Percentiles rank a stretch among this genome's conserved stretches.
These are phyloP conservation scores for Vidua chalybeata DNA, from an alignment of 2,113 vertebrate genomes.

Conservation along the genomic window DNA sequence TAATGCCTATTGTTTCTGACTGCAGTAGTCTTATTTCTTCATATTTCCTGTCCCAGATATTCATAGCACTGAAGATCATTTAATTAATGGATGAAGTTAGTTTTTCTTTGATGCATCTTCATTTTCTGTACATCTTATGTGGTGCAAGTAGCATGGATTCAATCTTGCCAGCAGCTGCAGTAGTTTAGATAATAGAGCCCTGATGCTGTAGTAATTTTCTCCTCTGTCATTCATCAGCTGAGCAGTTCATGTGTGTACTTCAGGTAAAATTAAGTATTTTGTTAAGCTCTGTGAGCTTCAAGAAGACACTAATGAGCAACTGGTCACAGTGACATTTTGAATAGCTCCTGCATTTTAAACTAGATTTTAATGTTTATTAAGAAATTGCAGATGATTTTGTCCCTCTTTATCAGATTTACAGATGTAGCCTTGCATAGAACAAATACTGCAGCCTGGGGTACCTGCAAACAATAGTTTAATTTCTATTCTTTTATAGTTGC, in stretches of 20 bases:
- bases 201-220: background rate
- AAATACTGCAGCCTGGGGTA: background rate
- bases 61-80: background rate
- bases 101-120: background rate
- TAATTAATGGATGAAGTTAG: background rate
- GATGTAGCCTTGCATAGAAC: background rate
- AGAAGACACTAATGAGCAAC: background rate
- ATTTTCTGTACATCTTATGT: background rate
- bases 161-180: background rate
- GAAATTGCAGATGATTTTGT: background rate
- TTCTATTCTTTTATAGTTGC: constrained; percentile 62
- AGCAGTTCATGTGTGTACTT: background rate
- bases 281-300: background rate
- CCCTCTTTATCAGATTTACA: background rate
- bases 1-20: background rate
- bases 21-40: background rate
- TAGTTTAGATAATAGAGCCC: background rate
- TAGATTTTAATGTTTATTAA: background rate
- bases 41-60: background rate
- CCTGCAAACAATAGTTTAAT: background rate
- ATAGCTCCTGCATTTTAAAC: background rate
- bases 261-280: background rate
- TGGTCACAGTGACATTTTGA: background rate
- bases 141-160: background rate
- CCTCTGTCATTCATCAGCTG: background rate